phyloP scores from a whole-genome alignment of 2,888 invertebrate genomes.

The Erpobdella octoculata region DNA sequence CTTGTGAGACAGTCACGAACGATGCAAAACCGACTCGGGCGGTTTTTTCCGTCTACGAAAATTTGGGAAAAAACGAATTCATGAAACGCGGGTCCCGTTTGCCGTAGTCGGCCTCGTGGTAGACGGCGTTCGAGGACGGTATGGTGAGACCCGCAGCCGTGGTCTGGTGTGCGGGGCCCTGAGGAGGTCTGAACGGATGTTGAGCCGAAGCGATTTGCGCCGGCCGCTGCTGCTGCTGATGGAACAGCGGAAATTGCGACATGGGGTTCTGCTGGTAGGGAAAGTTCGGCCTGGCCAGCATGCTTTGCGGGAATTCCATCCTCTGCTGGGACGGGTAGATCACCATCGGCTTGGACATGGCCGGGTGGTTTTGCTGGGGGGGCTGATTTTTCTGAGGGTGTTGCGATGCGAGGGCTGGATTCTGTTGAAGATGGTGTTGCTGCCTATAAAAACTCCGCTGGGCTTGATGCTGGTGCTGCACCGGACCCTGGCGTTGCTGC shows the following conservation, averaged over 20 bases:
- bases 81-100: no score
- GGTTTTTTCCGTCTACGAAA: no score
- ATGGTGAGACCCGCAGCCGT: neutral
- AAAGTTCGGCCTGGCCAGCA: neutral
- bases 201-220: no score
- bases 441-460: neutral
- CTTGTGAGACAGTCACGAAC: no score
- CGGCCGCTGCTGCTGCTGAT: neutral
- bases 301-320: neutral
- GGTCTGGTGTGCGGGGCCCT: neutral
- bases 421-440: neutral
- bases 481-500: no score
- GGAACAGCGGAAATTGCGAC: neutral
- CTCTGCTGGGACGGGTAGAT: neutral
- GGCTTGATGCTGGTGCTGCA: neutral
- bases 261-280: neutral
- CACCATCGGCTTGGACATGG: neutral
- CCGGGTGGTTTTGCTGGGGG: neutral
- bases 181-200: no score
- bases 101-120: neutral
- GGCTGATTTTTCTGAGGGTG: neutral
- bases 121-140: neutral
- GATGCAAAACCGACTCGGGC: no score
- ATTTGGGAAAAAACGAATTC: no score
- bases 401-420: neutral